phyloP scores from a whole-genome alignment of 2,113 vertebrate genomes.

The Aptenodytes patagonicus region DNA sequence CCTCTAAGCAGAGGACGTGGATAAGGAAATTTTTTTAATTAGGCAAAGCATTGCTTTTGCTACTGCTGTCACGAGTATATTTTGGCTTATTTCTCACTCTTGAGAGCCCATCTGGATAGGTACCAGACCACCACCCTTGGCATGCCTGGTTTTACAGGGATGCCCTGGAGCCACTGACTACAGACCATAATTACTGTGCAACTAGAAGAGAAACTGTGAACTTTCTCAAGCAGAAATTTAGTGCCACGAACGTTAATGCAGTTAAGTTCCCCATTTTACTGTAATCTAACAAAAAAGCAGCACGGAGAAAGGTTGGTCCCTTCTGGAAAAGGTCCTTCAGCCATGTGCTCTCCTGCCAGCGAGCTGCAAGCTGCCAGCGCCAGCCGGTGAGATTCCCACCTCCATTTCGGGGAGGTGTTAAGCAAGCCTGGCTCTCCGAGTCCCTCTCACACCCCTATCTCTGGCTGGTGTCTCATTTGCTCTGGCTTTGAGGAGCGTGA shows the following conservation, averaged over 20 bases:
- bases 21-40: neutral
- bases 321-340: neutral
- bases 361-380: neutral
- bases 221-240: neutral
- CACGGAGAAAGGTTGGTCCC: rapidly evolving
- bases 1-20: neutral
- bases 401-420: neutral
- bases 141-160: neutral
- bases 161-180: neutral
- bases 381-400: neutral
- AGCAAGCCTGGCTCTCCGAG: neutral
- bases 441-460: neutral
- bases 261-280: neutral
- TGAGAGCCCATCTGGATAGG: neutral
- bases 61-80: neutral
- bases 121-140: neutral
- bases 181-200: neutral
- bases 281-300: neutral
- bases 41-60: neutral
- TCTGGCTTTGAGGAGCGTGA: neutral
- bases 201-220: neutral
- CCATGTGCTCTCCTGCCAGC: neutral
- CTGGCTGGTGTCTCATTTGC: neutral
- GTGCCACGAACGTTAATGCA: rapidly evolving
- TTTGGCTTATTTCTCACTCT: neutral